Evolutionary conservation across 2,113 vertebrate genomes (phyloP), one percentile per base, ranked within the genome.

Genomic region (Noctilio leporinus): DNA sequence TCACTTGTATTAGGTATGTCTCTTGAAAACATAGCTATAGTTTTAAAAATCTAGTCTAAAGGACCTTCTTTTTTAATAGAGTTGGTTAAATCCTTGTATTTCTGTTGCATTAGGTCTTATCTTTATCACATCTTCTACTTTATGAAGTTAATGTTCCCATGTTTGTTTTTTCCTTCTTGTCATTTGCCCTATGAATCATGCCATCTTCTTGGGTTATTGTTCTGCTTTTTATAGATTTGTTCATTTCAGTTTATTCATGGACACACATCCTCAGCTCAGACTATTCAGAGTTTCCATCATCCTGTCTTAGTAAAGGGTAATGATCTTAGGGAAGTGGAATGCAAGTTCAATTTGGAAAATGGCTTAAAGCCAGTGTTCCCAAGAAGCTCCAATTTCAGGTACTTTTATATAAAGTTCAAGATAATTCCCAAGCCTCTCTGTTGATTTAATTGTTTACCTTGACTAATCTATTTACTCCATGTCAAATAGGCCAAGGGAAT

Each of bases 371-470:
- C 1, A 83, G 76, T 4, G 38, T 30, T 69, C 49, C 81, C n/a
- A 49, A 85, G 65, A 81, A 88, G 89, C 82, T 90, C 65, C 17
- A n/a, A 59, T 95, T 95, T 92, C 67, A 64, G 70, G 59, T 9
- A 5, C 19, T 62, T 93, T 83, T 28, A 51, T 20, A 53, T 7
- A 28, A 89, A 81, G 65, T 59, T 90, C 40, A 28, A 49, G 89
- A 64, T 73, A 55, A 75, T 49, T 86, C 93, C 83, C 40, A 12
- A 30, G 22, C 47, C 38, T 45, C 55, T 78, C 73, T 89, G 75
- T 33, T 72, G 51, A 84, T 73, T 51, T 47, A 20, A 22, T 65
- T 87, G 35, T 70, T 47, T 78, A 67, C 70, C 86, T 83, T 69
- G 45, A 78, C 14, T 47, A 64, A 84, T 65, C 57, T 92, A 12